Conservation (phyloP, 1,140 invertebrate genomes). For the Megalonaias nervosa region DNA sequence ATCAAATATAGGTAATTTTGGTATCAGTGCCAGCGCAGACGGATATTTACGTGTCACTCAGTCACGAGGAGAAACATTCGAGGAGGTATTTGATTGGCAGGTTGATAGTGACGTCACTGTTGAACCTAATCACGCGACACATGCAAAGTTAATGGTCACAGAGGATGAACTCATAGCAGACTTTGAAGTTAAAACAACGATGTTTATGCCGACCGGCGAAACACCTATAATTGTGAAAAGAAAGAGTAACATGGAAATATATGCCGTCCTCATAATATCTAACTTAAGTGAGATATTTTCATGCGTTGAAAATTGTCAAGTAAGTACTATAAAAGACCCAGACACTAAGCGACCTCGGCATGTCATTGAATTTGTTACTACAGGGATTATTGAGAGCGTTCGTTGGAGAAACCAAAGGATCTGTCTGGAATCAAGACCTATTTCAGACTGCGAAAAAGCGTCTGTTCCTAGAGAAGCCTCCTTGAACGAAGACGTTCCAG, state of each 20-base stretch:
- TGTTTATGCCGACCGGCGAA: conserved; percentile 54
- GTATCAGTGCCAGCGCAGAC: conserved; percentile 49
- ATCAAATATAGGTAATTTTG: conserved; percentile 47
- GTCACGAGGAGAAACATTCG: conserved; percentile 46
- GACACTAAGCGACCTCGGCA: conserved; percentile 16
- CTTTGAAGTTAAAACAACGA: conserved; percentile 50
- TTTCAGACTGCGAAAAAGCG: conserved; percentile 22
- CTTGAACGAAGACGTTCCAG: conserved; percentile 21
- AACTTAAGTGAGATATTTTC: conserved; percentile 51
- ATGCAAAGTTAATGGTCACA: conserved; percentile 46
- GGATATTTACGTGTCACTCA: conserved; percentile 49
- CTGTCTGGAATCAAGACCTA: conserved; percentile 50
- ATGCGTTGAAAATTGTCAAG: conserved; percentile 40
- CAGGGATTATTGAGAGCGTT: conserved; percentile 48
- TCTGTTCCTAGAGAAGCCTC: conserved; percentile 4
- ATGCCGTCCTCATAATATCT: conserved; percentile 50
- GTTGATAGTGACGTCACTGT: conserved; percentile 57
- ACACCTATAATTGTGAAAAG: conserved; percentile 47
- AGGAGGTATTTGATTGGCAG: conserved; percentile 55
- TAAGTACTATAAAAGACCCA: conserved; percentile 37
- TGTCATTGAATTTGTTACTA: conserved; percentile 49
- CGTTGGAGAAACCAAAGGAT: conserved; percentile 55
- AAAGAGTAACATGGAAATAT: conserved; percentile 49
- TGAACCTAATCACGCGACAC: conserved; percentile 52
- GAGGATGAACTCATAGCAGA: conserved; percentile 58